These are phyloP conservation scores for Synergus gifuensis DNA, from an alignment of 2,888 invertebrate genomes.

Conservation along the genomic window DNA sequence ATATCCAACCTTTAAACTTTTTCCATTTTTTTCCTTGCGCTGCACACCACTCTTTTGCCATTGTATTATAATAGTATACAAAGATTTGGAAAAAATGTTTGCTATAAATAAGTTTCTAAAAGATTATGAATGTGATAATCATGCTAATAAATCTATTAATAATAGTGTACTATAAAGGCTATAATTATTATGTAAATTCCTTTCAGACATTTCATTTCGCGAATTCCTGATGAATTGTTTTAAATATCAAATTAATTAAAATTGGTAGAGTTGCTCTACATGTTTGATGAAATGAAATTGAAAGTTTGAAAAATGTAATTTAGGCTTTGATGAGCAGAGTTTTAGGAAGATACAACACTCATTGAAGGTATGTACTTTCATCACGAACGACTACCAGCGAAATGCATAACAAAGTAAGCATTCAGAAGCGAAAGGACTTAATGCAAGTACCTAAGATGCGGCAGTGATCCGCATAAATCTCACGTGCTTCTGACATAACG, in stretches of 20 bases:
- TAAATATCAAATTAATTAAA: background rate
- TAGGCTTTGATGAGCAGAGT: background rate
- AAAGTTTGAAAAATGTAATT: background rate
- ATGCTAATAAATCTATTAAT: background rate
- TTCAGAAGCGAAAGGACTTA: conserved; percentile 40
- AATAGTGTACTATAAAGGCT: background rate
- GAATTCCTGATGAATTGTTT: background rate
- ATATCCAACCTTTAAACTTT: no score
- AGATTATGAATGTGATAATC: background rate
- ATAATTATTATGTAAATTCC: background rate
- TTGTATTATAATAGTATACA: no score
- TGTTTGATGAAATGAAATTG: background rate
- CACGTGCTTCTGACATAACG: conserved; percentile 26
- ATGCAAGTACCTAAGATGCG: conserved; percentile 27
- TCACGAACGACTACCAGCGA: conserved; percentile 31
- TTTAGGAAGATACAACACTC: conserved; percentile 17
- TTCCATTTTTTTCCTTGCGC: no score
- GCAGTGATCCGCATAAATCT: conserved; percentile 34
- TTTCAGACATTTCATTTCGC: background rate
- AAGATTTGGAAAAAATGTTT: background rate
- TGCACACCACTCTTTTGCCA: no score
- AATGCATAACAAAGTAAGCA: conserved; percentile 38
- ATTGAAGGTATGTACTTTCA: conserved; percentile 14
- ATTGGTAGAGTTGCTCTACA: background rate
- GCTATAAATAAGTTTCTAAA: background rate